phyloP scores from a whole-genome alignment of 2,797 vertebrate genomes.

The Leptoclinus maculatus region DNA sequence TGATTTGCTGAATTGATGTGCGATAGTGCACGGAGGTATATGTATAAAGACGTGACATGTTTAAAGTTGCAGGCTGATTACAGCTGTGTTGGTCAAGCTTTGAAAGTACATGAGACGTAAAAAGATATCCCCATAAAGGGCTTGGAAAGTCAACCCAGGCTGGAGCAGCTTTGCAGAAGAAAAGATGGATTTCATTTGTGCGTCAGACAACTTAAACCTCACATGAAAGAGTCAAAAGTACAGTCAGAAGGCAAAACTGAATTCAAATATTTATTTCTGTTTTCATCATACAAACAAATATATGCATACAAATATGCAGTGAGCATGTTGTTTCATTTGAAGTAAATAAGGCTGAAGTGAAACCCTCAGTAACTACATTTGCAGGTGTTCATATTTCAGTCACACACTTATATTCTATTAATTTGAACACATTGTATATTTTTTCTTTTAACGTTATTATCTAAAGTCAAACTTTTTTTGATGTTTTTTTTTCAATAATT shows the following conservation, averaged over 20 bases:
- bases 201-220: neutral
- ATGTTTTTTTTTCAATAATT: neutral
- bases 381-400: neutral
- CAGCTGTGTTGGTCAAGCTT: neutral
- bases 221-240: neutral
- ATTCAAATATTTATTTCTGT: slow-evolving; percentile 44
- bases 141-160: neutral
- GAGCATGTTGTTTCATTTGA: slow-evolving; percentile 1
- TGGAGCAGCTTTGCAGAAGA: neutral
- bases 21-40: neutral
- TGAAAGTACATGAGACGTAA: no score
- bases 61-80: neutral
- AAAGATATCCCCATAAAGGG: neutral
- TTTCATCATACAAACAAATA: slow-evolving; percentile 19
- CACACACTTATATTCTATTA: neutral
- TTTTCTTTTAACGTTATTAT: slow-evolving; percentile 2
- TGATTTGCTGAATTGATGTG: neutral
- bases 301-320: neutral
- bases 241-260: slow-evolving; percentile 5
- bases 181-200: neutral
- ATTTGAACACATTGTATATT: slow-evolving; percentile 5
- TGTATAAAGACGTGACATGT: neutral
- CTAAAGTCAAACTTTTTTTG: slow-evolving; percentile 29
- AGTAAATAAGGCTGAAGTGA: slow-evolving; percentile 25
- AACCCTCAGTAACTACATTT: slow-evolving; percentile 47